Base-by-base conservation (phyloP, 2,113 vertebrate species). In the Panthera uncia region DNA sequence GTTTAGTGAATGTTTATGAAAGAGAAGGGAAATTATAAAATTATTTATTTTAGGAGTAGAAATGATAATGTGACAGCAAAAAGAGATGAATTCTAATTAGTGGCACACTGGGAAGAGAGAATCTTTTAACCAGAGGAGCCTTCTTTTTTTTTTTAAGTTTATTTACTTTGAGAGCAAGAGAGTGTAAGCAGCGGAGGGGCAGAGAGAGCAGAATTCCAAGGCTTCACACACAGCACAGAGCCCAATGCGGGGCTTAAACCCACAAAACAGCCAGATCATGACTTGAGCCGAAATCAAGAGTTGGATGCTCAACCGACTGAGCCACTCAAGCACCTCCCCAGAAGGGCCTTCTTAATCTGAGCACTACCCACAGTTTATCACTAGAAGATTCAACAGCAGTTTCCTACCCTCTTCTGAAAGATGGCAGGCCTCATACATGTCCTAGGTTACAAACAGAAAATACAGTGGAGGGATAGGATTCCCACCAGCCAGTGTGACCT, bases 1-100 rank as follows among this genome's bases (percentile, higher is more conserved):
- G 4, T 57, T 96, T 82, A 68, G 27, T 91, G 74, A 96, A 57
- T 83, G 68, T 86, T 76, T 88, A 65, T 85, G n/a, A 94, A 91
- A 91, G 50, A 71, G 45, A 95, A 91, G 38, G 68, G 50, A 78
- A 97, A 71, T 87, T 50, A 69, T 50, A 80, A 89, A 92, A 79
- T n/a, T 73, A 25, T 33, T 79, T 94, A 57, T 73, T 92, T 92
- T 55, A 78, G 84, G 66, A 89, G 15, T 65, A 82, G 68, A 91
- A 79, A 36, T 71, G 65, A 83, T 74, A 41, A 36, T 68, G 69
- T 81, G 65, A 79, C 19, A 73, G 55, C 84, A 63, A 92, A 89
- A 74, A 80, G n/a, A 89, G 4, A 66, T 66, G 38, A 83, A 76
- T 88, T 81, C 41, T 95, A 74, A 71, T 38, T 80, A 50, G 12